Conservation (phyloP, 2,113 vertebrate genomes). For the Bostrychus sinensis region DNA sequence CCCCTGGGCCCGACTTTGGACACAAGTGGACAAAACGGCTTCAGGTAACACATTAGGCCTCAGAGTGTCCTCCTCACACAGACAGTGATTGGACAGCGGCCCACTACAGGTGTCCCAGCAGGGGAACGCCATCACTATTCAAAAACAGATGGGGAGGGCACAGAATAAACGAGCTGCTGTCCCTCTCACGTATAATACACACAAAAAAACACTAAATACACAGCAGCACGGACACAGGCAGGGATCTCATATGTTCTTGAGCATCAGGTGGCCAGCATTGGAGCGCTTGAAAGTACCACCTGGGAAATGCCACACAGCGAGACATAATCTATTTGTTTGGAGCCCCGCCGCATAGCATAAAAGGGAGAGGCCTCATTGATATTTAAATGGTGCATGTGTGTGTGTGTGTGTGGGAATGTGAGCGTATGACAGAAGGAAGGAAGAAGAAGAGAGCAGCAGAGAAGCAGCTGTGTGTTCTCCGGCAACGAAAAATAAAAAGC, state of each 20-base stretch:
- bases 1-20: neutral
- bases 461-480: slow-evolving; percentile 40
- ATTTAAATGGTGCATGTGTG: slow-evolving; percentile 49
- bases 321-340: slow-evolving; percentile 62
- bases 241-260: slow-evolving; percentile 32
- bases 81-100: neutral
- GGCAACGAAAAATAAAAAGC: slow-evolving; percentile 19
- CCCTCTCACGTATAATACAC: neutral
- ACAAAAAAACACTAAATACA: slow-evolving; percentile 19
- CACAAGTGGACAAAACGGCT: neutral
- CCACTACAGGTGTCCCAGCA: slow-evolving; percentile 39
- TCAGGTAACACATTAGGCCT: neutral
- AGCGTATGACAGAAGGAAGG: neutral
- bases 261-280: slow-evolving; percentile 55
- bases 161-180: slow-evolving; percentile 22
- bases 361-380: slow-evolving; percentile 45
- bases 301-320: slow-evolving; percentile 58
- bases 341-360: slow-evolving; percentile 19
- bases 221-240: neutral
- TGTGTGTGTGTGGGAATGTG: slow-evolving; percentile 12
- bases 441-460: neutral
- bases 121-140: slow-evolving; percentile 27
- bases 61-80: neutral
- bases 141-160: slow-evolving; percentile 37
- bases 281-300: slow-evolving; percentile 49